Evolutionary conservation across 2,797 vertebrate genomes (phyloP).

Genomic region (Sardinella longiceps): DNA sequence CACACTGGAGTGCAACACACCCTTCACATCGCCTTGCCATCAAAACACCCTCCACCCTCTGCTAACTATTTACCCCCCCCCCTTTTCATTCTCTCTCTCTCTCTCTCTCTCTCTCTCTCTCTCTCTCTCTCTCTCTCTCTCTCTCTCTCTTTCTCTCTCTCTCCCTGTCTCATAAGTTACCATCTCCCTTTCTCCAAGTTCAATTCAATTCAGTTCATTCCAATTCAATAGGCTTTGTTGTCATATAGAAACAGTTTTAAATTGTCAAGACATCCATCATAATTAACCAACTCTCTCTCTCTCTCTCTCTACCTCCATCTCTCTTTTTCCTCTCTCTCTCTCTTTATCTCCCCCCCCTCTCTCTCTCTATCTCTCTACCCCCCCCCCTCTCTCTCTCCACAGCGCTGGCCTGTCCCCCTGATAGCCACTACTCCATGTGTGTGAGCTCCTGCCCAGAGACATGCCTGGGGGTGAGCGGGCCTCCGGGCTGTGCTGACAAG

Average conservation of each 20-base stretch:
- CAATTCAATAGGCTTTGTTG: too few species aligned
- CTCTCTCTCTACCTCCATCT: neutral
- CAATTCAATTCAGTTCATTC: too few species aligned
- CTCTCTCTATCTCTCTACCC: neutral
- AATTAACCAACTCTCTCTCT: neutral
- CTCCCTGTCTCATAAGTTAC: too few species aligned
- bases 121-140: neutral
- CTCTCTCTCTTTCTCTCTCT: neutral
- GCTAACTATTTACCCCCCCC: neutral
- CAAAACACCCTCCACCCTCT: neutral
- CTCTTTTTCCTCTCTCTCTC: neutral
- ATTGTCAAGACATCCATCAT: too few species aligned
- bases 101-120: neutral
- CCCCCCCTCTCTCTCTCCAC: slow-evolving; percentile 22
- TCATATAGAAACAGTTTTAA: too few species aligned
- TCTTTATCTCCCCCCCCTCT: too few species aligned
- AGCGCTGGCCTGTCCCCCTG: slow-evolving; percentile 77
- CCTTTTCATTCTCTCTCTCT: neutral
- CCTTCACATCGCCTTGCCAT: neutral
- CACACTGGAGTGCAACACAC: neutral
- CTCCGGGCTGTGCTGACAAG: slow-evolving; percentile 64
- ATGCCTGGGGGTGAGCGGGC: slow-evolving; percentile 62
- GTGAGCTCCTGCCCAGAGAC: slow-evolving; percentile 75
- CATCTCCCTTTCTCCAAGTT: too few species aligned
- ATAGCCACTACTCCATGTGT: slow-evolving; percentile 81